Conservation (phyloP, 1,140 invertebrate genomes). For the Sweltsa coloradensis region DNA sequence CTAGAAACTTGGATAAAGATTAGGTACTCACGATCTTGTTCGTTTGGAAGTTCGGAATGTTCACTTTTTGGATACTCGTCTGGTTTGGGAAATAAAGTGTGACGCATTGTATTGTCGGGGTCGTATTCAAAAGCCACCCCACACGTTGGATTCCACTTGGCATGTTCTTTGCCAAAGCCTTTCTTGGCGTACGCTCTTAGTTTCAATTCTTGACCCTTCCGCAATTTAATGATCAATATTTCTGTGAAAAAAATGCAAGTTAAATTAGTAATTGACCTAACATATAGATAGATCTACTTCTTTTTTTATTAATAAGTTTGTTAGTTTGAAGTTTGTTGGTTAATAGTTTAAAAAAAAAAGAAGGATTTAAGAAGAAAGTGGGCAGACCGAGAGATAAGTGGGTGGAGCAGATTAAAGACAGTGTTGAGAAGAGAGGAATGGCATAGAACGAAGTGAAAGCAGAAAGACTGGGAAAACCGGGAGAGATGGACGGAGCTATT, state of each 20-base stretch:
- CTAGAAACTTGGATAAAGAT: too few relatives aligned
- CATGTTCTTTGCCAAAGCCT: conserved; percentile 98
- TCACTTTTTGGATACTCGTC: conserved; percentile 99
- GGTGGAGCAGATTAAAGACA: background rate
- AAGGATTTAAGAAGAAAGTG: too few relatives aligned
- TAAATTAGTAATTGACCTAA: background rate
- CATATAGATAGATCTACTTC: background rate
- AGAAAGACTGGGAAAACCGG: too few relatives aligned
- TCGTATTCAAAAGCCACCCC: conserved; percentile 99
- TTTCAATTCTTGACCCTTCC: conserved; percentile 96
- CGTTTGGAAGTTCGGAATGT: conserved; percentile 86
- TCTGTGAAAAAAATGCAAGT: conserved; percentile 35
- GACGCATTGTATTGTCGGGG: conserved; percentile 94
- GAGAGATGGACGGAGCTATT: too few relatives aligned
- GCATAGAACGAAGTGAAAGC: too few relatives aligned
- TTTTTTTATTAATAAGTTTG: background rate
- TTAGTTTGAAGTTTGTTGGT: too few relatives aligned
- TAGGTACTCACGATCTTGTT: conserved; percentile 53
- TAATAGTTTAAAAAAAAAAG: too few relatives aligned
- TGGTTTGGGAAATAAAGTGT: conserved; percentile 93
- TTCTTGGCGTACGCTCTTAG: conserved; percentile 80
- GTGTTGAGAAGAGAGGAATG: background rate
- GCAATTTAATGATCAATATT: conserved; percentile 94
- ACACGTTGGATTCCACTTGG: conserved; percentile 99
- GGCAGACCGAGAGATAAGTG: background rate